phyloP scores from a whole-genome alignment of 2,797 vertebrate genomes.

The Linurgus olivaceus region DNA sequence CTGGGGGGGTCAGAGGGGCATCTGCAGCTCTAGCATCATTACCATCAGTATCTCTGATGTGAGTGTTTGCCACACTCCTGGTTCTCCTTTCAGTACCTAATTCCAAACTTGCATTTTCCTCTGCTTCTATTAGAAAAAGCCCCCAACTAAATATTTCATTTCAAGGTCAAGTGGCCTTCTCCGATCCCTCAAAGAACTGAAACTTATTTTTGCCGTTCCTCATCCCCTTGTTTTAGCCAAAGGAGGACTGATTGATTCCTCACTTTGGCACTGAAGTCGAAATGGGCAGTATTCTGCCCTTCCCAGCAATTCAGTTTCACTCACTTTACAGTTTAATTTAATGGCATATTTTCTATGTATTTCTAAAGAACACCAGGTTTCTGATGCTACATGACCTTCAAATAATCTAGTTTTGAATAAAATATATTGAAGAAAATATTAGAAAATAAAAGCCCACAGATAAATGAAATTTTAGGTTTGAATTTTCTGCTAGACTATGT shows the following conservation, averaged over 20 bases:
- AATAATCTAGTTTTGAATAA: not conserved
- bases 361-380: not conserved
- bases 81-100: not conserved
- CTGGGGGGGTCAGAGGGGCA: not conserved
- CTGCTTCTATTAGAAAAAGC: not conserved
- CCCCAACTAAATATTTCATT: not conserved
- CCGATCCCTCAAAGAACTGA: not conserved
- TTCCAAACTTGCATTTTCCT: not conserved
- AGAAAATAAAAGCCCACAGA: not conserved
- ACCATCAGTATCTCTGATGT: not conserved
- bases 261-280: not conserved
- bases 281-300: not conserved
- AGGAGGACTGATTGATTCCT: not conserved
- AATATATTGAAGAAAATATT: not conserved
- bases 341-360: not conserved
- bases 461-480: not conserved
- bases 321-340: not conserved
- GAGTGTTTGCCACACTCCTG: not conserved
- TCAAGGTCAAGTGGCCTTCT: not conserved
- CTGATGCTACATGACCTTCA: not conserved
- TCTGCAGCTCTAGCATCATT: not conserved
- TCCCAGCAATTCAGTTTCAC: not conserved
- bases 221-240: not conserved
- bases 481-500: not conserved
- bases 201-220: not conserved